Evolutionary conservation across 2,888 invertebrate genomes (phyloP).

Genomic region (Abscondita cerata): DNA sequence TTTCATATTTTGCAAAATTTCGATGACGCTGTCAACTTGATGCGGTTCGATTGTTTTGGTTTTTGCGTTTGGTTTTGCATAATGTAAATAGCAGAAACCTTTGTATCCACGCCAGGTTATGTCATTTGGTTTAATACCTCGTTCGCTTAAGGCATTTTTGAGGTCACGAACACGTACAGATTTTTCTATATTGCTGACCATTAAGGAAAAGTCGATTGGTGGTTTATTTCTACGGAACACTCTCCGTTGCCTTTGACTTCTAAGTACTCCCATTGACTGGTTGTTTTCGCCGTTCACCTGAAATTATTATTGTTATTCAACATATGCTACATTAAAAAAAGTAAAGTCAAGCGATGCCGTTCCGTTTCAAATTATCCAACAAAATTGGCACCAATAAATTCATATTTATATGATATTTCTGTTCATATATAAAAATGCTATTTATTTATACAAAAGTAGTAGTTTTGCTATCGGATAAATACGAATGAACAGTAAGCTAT

Average conservation of each 20-base stretch:
- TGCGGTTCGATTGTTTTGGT: conserved; percentile 27
- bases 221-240: conserved; percentile 36
- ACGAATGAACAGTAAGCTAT: too few species aligned
- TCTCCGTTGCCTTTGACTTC: conserved; percentile 15
- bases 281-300: conserved; percentile 16
- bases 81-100: conserved; percentile 69
- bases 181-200: conserved; percentile 75
- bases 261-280: conserved; percentile 8
- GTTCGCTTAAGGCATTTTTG: conserved; percentile 74
- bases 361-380: too few species aligned
- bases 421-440: too few species aligned
- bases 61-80: conserved; percentile 66
- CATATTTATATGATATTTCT: too few species aligned
- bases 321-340: too few species aligned
- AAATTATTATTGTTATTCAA: too few species aligned
- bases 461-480: too few species aligned
- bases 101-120: conserved; percentile 70
- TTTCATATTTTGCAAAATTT: conserved; percentile 59
- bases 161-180: conserved; percentile 76
- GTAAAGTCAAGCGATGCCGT: too few species aligned
- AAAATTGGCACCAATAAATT: too few species aligned
- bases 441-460: too few species aligned
- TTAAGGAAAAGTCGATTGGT: conserved; percentile 56
- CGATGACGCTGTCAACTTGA: conserved; percentile 60
- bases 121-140: conserved; percentile 77